Conservation (phyloP, 2,797 vertebrate genomes). For the Gallinago solitaria region DNA sequence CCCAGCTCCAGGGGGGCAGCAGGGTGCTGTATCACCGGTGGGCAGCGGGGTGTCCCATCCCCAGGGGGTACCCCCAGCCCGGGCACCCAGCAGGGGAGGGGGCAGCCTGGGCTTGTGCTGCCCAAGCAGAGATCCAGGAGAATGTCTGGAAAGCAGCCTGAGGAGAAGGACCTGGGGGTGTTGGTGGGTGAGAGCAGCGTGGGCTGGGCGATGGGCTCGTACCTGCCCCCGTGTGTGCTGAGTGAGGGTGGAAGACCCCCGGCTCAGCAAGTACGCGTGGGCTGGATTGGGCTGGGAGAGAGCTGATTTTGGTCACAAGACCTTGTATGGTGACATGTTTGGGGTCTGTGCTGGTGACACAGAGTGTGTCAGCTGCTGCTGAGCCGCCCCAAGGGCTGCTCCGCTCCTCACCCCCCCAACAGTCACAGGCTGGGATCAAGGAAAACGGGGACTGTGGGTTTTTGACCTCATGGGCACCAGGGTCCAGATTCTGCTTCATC, state of each 20-base stretch:
- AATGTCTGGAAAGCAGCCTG: neutral
- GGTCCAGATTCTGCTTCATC: neutral
- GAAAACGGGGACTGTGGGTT: neutral
- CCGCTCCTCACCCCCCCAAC: neutral
- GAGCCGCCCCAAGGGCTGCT: neutral
- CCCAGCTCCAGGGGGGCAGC: no score
- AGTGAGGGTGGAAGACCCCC: accelerated
- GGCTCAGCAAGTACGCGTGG: neutral
- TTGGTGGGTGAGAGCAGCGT: neutral
- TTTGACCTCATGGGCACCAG: neutral
- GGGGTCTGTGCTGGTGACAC: neutral
- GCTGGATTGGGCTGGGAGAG: neutral
- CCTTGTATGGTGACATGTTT: accelerated
- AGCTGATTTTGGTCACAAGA: accelerated
- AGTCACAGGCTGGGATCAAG: neutral
- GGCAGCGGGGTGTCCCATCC: no score
- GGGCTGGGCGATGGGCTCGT: neutral
- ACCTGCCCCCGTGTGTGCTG: no score
- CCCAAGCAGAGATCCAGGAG: neutral
- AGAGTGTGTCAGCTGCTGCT: accelerated
- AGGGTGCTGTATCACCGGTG: no score
- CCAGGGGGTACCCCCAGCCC: neutral
- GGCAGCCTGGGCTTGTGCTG: neutral
- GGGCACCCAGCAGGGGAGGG: neutral
- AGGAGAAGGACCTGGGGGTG: neutral